Evolutionary conservation across 1,140 invertebrate species (phyloP).

Genomic region (Meloidogyne hapla): DNA sequence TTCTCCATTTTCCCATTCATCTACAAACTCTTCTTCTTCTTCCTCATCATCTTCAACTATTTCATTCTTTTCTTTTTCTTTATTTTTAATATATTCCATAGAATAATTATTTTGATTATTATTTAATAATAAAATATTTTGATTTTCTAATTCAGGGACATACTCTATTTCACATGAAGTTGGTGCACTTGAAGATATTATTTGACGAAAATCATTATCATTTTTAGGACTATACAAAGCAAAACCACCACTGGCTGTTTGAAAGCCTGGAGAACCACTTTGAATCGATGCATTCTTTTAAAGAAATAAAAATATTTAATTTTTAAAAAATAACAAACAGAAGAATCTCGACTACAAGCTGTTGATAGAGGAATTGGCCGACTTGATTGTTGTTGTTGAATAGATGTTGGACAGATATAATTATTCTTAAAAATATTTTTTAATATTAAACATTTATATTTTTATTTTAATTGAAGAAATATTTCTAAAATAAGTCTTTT

Average conservation of each 20-base stretch:
- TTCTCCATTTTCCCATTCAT: not conserved
- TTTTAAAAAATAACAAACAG: conserved; percentile 6
- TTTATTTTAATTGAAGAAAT: too few relatives aligned
- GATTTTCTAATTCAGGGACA: not conserved
- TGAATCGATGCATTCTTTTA: conserved; percentile 28
- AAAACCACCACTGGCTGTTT: conserved; percentile 16
- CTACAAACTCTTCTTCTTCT: not conserved
- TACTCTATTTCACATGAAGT: conserved; percentile 40
- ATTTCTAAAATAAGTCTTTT: too few relatives aligned
- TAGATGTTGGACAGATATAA: conserved; percentile 46
- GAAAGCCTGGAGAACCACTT: conserved; percentile 31
- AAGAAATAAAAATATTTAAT: not conserved
- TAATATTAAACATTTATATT: too few relatives aligned
- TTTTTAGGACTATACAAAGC: conserved; percentile 26
- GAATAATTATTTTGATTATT: not conserved
- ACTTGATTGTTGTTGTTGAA: conserved; percentile 31
- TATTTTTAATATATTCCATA: not conserved
- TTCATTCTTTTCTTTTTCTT: not conserved
- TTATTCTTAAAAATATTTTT: not conserved
- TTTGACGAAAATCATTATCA: conserved; percentile 50
- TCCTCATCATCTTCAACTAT: not conserved
- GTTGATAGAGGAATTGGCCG: conserved; percentile 32
- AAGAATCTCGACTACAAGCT: conserved; percentile 26
- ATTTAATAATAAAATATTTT: not conserved
- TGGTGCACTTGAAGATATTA: conserved; percentile 59